These are phyloP conservation scores for Dufourea novaeangliae DNA, from an alignment of 1,140 invertebrate genomes.

Conservation along the genomic window DNA sequence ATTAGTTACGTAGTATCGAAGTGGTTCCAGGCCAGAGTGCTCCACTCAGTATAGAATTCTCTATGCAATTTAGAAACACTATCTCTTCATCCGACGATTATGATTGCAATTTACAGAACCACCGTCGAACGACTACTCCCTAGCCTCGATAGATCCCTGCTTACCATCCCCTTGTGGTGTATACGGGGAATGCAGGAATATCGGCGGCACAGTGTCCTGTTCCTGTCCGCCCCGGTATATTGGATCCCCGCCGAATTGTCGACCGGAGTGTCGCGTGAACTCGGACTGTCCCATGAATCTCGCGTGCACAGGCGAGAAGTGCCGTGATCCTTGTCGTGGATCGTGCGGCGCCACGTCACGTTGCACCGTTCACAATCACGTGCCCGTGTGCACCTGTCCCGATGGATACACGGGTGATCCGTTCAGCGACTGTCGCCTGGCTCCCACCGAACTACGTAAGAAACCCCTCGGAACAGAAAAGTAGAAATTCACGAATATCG, in stretches of 20 bases:
- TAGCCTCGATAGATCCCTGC: conserved; percentile 72
- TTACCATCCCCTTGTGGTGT: conserved; percentile 81
- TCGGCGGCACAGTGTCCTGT: conserved; percentile 80
- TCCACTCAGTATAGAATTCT: too few species aligned
- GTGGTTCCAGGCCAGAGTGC: too few species aligned
- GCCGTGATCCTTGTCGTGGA: conserved; percentile 87
- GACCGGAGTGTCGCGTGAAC: conserved; percentile 88
- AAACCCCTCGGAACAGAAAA: too few species aligned
- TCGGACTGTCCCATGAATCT: conserved; percentile 85
- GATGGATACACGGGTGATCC: conserved; percentile 88
- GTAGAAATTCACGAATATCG: too few species aligned
- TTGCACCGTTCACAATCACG: conserved; percentile 87
- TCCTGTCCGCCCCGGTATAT: conserved; percentile 86
- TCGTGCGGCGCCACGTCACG: conserved; percentile 87
- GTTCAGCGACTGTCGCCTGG: conserved; percentile 85
- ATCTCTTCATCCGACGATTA: background rate
- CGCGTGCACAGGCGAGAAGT: conserved; percentile 86
- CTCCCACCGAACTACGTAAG: conserved; percentile 69
- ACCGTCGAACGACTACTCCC: conserved; percentile 34
- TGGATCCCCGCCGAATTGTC: conserved; percentile 87
- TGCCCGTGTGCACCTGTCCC: conserved; percentile 86
- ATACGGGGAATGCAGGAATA: conserved; percentile 78
- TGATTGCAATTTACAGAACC: conserved; percentile 42
- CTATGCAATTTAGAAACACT: too few species aligned
- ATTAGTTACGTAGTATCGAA: too few species aligned